These are phyloP conservation scores for Digitonthophagus gazella DNA, from an alignment of 2,888 invertebrate species.

Conservation along the genomic window DNA sequence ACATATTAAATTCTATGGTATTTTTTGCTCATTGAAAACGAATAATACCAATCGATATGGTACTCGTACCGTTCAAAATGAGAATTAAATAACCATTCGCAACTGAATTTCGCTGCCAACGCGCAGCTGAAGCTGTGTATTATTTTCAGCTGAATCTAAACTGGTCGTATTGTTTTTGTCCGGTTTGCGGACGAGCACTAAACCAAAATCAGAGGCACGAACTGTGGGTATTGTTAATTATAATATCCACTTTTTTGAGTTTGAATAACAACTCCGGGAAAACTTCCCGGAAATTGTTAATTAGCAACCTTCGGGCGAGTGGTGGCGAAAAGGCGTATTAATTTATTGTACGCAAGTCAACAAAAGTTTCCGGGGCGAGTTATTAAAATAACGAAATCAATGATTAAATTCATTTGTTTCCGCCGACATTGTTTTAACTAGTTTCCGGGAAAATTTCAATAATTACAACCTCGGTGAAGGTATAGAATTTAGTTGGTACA, in stretches of 20 bases:
- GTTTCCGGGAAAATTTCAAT: not conserved
- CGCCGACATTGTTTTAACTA: not conserved
- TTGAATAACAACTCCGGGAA: not conserved
- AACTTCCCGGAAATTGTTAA: not conserved
- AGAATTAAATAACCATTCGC: not conserved
- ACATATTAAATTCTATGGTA: no score
- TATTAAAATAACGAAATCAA: not conserved
- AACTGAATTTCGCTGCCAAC: not conserved
- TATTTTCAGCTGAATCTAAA: not conserved
- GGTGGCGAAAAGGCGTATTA: not conserved
- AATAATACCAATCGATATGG: not conserved
- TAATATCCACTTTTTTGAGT: not conserved
- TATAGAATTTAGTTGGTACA: no score
- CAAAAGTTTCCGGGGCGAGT: not conserved
- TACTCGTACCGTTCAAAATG: not conserved
- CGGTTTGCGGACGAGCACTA: not conserved
- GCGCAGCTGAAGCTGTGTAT: not conserved
- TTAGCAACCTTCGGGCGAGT: not conserved
- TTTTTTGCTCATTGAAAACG: not conserved
- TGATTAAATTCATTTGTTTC: not conserved
- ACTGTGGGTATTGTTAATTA: not conserved
- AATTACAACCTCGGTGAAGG: not conserved
- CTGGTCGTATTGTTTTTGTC: not conserved
- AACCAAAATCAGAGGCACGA: not conserved
- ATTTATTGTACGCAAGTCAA: not conserved